Evolutionary conservation across 2,888 invertebrate species (phyloP).

Genomic region (Ichneumoninae sp.): DNA sequence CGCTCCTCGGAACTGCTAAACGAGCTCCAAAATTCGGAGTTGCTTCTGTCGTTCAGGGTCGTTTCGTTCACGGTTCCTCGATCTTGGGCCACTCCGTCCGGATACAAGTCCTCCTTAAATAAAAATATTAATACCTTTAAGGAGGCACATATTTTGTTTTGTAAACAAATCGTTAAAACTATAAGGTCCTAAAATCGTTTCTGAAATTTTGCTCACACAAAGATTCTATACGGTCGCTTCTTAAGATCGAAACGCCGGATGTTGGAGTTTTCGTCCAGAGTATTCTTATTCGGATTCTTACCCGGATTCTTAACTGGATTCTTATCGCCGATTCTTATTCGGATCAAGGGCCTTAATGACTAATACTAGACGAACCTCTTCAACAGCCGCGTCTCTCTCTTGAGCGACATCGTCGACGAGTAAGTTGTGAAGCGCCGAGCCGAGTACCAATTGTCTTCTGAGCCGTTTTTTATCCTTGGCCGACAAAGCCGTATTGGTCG

Average conservation of each 20-base stretch:
- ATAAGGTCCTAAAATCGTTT: too few species aligned
- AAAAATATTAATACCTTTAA: not conserved
- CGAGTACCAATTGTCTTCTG: slow-evolving; percentile 86
- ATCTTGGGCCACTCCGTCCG: slow-evolving; percentile 88
- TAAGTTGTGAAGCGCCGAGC: slow-evolving; percentile 84
- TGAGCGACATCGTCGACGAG: slow-evolving; percentile 87
- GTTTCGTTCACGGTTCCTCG: slow-evolving; percentile 88
- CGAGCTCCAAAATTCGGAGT: slow-evolving; percentile 92
- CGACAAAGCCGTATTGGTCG: slow-evolving; percentile 83
- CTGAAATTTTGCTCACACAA: too few species aligned
- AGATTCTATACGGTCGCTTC: too few species aligned
- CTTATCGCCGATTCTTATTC: too few species aligned
- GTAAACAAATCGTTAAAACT: too few species aligned
- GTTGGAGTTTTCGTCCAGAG: too few species aligned
- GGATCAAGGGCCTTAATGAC: not conserved
- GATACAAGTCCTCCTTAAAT: slow-evolving; percentile 81
- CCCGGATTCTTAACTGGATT: too few species aligned
- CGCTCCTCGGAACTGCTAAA: slow-evolving; percentile 93
- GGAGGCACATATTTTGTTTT: too few species aligned
- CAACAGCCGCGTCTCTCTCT: slow-evolving; percentile 86
- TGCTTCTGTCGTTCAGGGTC: slow-evolving; percentile 89
- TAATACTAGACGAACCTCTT: slow-evolving; percentile 85
- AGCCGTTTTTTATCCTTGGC: slow-evolving; percentile 74
- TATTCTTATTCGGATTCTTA: too few species aligned
- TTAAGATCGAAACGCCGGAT: too few species aligned